Conservation (phyloP, 2,797 vertebrate genomes). For the Vultur gryphus region DNA sequence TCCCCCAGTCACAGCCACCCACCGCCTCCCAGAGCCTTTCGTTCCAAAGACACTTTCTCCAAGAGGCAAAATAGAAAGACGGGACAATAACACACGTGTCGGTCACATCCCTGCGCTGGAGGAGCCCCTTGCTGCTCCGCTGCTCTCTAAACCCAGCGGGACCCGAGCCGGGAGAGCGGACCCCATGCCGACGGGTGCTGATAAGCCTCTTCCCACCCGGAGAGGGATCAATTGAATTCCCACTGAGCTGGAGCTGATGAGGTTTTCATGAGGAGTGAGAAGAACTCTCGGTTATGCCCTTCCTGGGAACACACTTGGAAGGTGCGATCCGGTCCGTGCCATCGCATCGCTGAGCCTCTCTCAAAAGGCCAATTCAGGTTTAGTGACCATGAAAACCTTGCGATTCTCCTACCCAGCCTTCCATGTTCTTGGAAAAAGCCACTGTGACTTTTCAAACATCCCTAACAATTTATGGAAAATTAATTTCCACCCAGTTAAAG, state of each 20-base stretch:
- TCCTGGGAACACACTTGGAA: fast-evolving
- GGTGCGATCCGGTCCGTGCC: fast-evolving
- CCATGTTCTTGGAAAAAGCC: neutral
- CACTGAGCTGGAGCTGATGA: neutral
- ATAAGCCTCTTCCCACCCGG: neutral
- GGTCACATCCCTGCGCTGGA: neutral
- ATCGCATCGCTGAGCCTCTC: fast-evolving
- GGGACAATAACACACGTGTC: fast-evolving
- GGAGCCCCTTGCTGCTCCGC: neutral
- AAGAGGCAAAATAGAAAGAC: neutral
- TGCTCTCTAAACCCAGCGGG: neutral
- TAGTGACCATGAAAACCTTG: fast-evolving
- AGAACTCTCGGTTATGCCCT: neutral
- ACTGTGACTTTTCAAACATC: neutral
- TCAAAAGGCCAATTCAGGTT: neutral
- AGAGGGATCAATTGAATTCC: neutral
- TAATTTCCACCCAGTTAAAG: neutral
- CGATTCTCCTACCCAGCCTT: neutral
- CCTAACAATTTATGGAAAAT: neutral
- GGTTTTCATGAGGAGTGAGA: neutral
- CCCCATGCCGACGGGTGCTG: fast-evolving
- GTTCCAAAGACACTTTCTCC: fast-evolving
- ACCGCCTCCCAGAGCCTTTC: neutral
- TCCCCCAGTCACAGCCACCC: neutral
- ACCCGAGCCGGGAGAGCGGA: fast-evolving